A percentile compares a stretch with the other conserved stretches of the same genome.
Evolutionary conservation across 2,113 vertebrate species (phyloP).

Genomic region (Hemicordylus capensis): DNA sequence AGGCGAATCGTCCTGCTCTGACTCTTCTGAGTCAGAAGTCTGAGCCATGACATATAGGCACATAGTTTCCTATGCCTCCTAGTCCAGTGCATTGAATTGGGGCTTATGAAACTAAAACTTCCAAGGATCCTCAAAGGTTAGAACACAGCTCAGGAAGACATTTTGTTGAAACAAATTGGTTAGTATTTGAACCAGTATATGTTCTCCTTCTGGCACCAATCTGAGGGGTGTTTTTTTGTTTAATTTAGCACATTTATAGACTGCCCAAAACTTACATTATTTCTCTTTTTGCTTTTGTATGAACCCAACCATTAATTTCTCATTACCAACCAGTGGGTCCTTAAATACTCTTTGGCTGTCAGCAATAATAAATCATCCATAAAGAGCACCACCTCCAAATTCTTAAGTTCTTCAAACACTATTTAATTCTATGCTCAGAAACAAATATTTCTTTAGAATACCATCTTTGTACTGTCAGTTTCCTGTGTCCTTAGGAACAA

Average conservation of each 20-base stretch:
- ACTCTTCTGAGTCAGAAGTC: too few species aligned
- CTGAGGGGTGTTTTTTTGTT: too few species aligned
- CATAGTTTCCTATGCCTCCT: too few species aligned
- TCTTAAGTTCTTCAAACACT: background rate
- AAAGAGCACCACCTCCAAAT: background rate
- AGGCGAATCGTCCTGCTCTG: too few species aligned
- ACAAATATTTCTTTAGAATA: background rate
- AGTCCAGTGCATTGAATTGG: too few species aligned
- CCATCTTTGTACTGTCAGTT: background rate
- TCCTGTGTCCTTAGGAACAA: fast-evolving
- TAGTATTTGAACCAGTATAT: background rate
- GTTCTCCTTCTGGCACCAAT: background rate
- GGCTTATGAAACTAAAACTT: too few species aligned
- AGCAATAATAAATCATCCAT: background rate
- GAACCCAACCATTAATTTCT: background rate
- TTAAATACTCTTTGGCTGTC: background rate
- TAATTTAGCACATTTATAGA: too few species aligned
- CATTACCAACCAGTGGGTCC: background rate
- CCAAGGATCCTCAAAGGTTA: too few species aligned
- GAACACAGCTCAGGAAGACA: background rate
- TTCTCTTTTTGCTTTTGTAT: background rate
- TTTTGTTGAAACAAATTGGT: background rate
- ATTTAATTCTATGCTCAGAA: background rate
- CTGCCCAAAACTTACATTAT: too few species aligned
- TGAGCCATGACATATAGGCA: too few species aligned